Evolutionary conservation across 2,113 vertebrate species (phyloP), one percentile per base, ranked within the genome.

Genomic region (Chascanopsetta lugubris): DNA sequence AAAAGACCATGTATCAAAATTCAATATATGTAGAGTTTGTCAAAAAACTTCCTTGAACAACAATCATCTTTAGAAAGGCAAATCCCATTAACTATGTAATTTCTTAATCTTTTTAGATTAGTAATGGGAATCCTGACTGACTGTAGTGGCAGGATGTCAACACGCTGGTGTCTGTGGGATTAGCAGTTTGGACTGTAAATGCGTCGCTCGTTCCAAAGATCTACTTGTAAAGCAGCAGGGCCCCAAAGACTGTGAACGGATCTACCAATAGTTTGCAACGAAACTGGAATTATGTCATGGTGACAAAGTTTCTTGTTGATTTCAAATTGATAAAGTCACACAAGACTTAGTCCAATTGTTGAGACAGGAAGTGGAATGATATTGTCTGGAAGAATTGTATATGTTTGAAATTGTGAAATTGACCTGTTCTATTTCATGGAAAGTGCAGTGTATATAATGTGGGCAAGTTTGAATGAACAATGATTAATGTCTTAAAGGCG

Each of bases 21-120:
- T n/a, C 0, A 40, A 48, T 29, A 63, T 51, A 20, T 15, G 8
- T 5, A 30, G 29, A 30, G 29, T 40, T n/a, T n/a, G 38, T 40
- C 38, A n/a, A 24, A n/a, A 42, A 34, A 59, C 63, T 0, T 67
- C 15, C 3, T 15, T 11, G 30, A 71, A 61, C 36, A 27, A 60
- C 53, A 30, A 20, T 27, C 1, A 1, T 51, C 46, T 51, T 54
- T 59, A 25, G 55, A 65, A 66, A 24, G 42, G 15, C 36, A 56
- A 66, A 77, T 65, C 32, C 42, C 21, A 17, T 66, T 27, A 65
- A 15, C 7, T 25, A 22, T 15, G 22, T 18, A 17, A 51, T 34
- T 43, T 57, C 56, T 40, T 13, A 58, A 53, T 64, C 48, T 30
- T 32, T 26, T 48, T 26, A 9, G 21, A 67, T 46, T 24, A 46